Percentiles rank a stretch among this genome's conserved stretches.
These are phyloP conservation scores for Dufourea novaeangliae DNA, from an alignment of 1,140 invertebrate species.

Conservation along the genomic window DNA sequence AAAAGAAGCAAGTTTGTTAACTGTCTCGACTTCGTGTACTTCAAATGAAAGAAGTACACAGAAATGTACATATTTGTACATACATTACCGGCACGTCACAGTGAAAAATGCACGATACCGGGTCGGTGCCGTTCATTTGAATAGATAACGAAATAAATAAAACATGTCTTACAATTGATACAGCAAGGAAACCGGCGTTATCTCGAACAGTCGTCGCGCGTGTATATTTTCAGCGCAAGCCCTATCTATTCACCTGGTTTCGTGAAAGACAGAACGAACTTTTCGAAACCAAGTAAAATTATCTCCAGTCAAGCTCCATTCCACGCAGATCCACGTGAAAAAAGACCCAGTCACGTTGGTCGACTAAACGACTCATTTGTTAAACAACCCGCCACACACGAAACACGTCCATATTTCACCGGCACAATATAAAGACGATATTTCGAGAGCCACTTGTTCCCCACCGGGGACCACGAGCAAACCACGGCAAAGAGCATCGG, in stretches of 20 bases:
- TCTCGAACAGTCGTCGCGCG: neutral
- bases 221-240: neutral
- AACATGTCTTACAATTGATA: neutral
- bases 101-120: neutral
- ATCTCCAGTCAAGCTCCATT: neutral
- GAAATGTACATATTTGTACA: neutral
- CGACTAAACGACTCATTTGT: neutral
- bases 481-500: neutral
- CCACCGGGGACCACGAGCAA: no score
- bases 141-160: conserved; percentile 20
- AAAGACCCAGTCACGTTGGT: neutral
- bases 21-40: neutral
- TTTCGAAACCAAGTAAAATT: neutral
- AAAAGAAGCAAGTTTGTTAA: neutral
- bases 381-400: neutral
- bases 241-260: neutral
- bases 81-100: neutral
- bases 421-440: neutral
- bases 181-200: no score
- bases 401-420: neutral
- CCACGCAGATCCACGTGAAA: neutral
- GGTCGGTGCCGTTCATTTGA: neutral
- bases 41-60: neutral
- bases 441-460: neutral
- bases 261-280: neutral